Base-by-base conservation (phyloP, 1,140 invertebrate species). In the Macrotrachela quadricornifera region DNA sequence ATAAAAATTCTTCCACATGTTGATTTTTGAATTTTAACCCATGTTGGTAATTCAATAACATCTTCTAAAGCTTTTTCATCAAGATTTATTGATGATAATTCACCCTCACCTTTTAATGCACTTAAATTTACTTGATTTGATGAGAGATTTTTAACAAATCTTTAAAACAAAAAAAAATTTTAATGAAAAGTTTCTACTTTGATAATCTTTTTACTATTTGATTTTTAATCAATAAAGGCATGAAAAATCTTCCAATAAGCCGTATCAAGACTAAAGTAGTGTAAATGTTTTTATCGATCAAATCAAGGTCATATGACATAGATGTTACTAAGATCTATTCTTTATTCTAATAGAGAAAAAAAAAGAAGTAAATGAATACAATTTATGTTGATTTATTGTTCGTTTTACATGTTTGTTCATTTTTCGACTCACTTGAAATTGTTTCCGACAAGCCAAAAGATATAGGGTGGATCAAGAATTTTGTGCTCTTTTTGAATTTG, bases 91-190 rank as follows among this genome's bases (percentile, higher is more conserved):
- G 92, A 88, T 37, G 79, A 80, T 10, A 99, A 71, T 62, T 95
- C 88, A 54, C 91, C 91, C 70, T 95, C 88, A 16, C 92, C 92
- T 69, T 87, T 83, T 47, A 97, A 78, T 40, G 92, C 87, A 64
- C 88, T 95, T 37, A 97, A 71, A 68, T 88, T 91, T 50, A 99
- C 90, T 73, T 94, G 87, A 70, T 96, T 87, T 37, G 87, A 80
- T 44, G 86, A 94, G 39, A 99, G 72, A 73, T 97, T 96, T 72
- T 96, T 96, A 15, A 86, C 88, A 70, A 88, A 99, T 66, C 91
- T 97, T 67, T 50, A 75, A 71, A 40, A 15, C 16, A 1, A n/a
- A 41, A 14, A n/a, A 39, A 40, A 16, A 12, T 10, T 16, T 14
- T 46, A 46, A 11, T 46, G 10, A 13, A 13, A 46, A 10, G 39